Evolutionary conservation across 2,113 vertebrate species (phyloP).

Genomic region (Phalacrocorax aristotelis): DNA sequence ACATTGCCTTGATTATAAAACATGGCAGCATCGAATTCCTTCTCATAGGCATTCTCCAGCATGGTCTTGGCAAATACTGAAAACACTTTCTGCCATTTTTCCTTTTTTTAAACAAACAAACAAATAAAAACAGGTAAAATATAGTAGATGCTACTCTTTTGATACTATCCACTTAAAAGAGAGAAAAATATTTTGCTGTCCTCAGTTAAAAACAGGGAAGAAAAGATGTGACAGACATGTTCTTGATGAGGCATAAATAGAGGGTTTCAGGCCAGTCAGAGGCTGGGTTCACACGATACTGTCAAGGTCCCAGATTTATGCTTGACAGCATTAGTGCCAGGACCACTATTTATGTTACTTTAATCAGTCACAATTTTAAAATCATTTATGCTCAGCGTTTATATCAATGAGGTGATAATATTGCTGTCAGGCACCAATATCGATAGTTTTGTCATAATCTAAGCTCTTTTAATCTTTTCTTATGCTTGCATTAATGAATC

Average conservation of each 20-base stretch:
- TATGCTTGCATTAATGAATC: conserved; percentile 44
- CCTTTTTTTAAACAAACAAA: not conserved
- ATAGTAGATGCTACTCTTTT: not conserved
- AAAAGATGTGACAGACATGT: not conserved
- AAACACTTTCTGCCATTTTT: not conserved
- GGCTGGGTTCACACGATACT: conserved; percentile 28
- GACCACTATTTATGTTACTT: conserved; percentile 57
- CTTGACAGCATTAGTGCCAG: conserved; percentile 53
- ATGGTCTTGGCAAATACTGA: not conserved
- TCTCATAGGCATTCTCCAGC: not conserved
- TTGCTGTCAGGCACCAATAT: conserved; percentile 46
- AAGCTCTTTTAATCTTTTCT: conserved; percentile 29
- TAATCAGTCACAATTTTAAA: conserved; percentile 27
- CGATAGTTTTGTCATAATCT: conserved; percentile 13
- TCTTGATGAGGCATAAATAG: not conserved
- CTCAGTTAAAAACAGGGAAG: not conserved
- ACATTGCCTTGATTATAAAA: not conserved
- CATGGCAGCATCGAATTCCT: not conserved
- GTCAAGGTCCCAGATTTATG: conserved; percentile 60
- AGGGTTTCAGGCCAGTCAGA: conserved; percentile 33
- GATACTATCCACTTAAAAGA: not conserved
- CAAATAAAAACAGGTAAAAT: not conserved
- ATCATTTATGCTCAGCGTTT: conserved; percentile 12
- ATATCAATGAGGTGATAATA: conserved; percentile 21
- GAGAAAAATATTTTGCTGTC: not conserved